Conservation (phyloP, 2,797 vertebrate genomes). For the Danio jaintianensis region DNA sequence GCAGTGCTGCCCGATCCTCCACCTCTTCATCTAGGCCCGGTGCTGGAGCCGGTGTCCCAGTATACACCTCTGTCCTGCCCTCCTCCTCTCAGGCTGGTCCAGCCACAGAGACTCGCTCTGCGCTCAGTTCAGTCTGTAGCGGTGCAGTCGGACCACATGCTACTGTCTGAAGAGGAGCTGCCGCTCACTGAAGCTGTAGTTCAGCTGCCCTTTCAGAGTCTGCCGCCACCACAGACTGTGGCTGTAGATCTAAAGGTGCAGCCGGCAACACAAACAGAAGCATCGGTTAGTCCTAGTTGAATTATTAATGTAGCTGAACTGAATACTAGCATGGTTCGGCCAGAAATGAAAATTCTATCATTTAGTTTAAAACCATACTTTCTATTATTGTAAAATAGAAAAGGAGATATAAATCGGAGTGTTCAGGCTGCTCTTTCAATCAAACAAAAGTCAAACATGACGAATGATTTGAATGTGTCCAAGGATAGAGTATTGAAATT, state of each 20-base stretch:
- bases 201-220: conserved; percentile 82
- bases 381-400: not conserved
- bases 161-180: conserved; percentile 87
- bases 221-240: conserved; percentile 90
- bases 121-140: conserved; percentile 88
- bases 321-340: not conserved
- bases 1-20: conserved; percentile 84
- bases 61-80: conserved; percentile 73
- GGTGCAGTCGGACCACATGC: conserved; percentile 84
- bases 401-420: not conserved
- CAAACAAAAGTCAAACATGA: not conserved
- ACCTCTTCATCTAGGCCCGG: conserved; percentile 77
- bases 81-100: conserved; percentile 73
- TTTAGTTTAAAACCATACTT: conserved; percentile 9
- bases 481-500: not conserved
- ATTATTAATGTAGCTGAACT: not conserved
- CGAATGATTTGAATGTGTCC: not conserved
- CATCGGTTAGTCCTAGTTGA: conserved; percentile 74
- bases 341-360: not conserved
- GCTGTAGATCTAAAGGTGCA: conserved; percentile 93
- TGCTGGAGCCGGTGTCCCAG: conserved; percentile 71
- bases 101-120: conserved; percentile 81
- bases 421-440: not conserved
- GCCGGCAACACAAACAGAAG: conserved; percentile 75
- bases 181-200: conserved; percentile 87